Evolutionary conservation across 64 coral and sea anemone species (phyloP).

Genomic region (Montipora foliosa): DNA sequence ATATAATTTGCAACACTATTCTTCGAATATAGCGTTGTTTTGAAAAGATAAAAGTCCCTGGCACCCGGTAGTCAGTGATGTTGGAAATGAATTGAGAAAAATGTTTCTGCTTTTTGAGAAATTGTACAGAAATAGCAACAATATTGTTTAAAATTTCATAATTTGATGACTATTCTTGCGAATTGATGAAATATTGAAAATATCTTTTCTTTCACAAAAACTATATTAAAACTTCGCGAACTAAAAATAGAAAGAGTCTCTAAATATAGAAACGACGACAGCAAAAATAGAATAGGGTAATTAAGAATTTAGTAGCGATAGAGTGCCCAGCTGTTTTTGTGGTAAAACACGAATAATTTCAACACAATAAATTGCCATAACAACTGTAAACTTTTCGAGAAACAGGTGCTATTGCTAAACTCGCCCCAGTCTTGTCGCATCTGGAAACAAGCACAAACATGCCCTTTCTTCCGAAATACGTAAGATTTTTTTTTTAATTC

Average conservation of each 20-base stretch:
- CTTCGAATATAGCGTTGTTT: neutral
- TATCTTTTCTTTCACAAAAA: neutral
- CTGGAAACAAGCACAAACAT: no score
- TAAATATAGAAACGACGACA: conserved; percentile 14
- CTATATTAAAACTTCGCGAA: neutral
- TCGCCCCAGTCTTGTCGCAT: neutral
- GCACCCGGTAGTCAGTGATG: neutral
- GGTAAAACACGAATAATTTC: conserved; percentile 47
- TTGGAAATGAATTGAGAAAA: neutral
- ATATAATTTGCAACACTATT: neutral
- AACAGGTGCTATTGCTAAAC: conserved; percentile 27
- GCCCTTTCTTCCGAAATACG: no score
- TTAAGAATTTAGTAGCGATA: conserved; percentile 36
- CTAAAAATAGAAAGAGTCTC: conserved; percentile 37
- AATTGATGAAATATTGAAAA: neutral
- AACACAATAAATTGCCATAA: neutral
- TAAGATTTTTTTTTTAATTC: no score
- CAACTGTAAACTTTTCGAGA: conserved; percentile 1
- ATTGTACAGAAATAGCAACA: neutral
- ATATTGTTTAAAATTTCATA: neutral
- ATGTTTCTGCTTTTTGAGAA: neutral
- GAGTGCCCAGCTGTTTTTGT: conserved; percentile 34
- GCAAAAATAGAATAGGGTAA: conserved; percentile 36
- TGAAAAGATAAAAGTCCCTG: neutral
- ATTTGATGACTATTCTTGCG: neutral